Evolutionary conservation across 2,888 invertebrate species (phyloP).

Genomic region (Branchipolynoe longqiensis): DNA sequence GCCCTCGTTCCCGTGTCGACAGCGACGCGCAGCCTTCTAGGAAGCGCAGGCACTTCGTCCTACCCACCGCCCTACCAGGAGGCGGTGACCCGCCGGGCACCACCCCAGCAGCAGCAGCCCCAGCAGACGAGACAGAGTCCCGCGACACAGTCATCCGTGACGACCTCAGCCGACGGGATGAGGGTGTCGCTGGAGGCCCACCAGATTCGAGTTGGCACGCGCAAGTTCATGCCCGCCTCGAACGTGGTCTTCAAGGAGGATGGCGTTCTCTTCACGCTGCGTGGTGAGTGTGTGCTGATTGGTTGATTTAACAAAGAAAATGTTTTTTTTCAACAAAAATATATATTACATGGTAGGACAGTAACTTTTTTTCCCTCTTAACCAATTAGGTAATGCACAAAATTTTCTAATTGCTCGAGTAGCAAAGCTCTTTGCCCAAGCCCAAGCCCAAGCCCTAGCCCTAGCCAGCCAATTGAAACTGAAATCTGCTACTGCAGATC

Average conservation of each 20-base stretch:
- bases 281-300: slow-evolving; percentile 65
- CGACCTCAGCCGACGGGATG: slow-evolving; percentile 11
- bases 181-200: slow-evolving; percentile 57
- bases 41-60: not conserved
- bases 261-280: slow-evolving; percentile 68
- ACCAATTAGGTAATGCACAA: no score
- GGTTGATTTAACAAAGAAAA: no score
- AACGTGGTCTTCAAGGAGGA: slow-evolving; percentile 68
- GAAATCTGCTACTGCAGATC: no score
- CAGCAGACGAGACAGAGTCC: not conserved
- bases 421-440: no score
- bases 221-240: slow-evolving; percentile 66
- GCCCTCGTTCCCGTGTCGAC: slow-evolving; percentile 11
- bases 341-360: no score
- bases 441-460: no score
- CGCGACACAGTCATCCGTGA: not conserved
- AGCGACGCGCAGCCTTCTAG: not conserved
- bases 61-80: slow-evolving; percentile 36
- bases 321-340: no score
- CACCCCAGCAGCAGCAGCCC: not conserved
- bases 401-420: no score
- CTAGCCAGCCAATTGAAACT: no score
- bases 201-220: slow-evolving; percentile 68
- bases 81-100: not conserved
- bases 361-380: no score